phyloP scores from a whole-genome alignment of 2,113 vertebrate species.

The Syrrhaptes paradoxus region DNA sequence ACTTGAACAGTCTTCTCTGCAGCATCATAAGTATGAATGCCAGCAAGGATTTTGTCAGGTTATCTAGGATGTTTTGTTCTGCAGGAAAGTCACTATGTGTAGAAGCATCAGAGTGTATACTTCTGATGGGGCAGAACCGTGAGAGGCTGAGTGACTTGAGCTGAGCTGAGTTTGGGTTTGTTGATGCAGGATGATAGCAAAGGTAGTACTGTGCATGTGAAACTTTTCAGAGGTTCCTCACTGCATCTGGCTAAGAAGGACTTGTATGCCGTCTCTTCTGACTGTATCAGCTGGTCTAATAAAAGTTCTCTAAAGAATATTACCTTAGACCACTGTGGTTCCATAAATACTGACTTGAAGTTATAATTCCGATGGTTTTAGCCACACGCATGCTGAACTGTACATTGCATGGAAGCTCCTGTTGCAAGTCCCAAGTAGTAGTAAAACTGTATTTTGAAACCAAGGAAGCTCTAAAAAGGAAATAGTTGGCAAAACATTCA shows the following conservation, averaged over 20 bases:
- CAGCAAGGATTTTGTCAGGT: slow-evolving; percentile 8
- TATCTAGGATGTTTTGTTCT: background rate
- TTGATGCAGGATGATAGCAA: background rate
- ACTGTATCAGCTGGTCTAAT: background rate
- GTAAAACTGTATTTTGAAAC: background rate
- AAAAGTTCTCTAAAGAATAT: background rate
- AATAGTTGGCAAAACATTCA: background rate
- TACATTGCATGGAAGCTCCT: background rate
- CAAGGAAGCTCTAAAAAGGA: background rate
- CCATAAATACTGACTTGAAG: background rate
- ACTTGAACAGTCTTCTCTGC: background rate
- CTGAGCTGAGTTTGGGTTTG: background rate
- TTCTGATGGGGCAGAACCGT: background rate
- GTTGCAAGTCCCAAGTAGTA: background rate
- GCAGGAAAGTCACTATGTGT: background rate
- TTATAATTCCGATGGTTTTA: background rate
- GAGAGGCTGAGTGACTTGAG: background rate
- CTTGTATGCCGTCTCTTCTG: background rate
- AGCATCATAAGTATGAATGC: background rate
- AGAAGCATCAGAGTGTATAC: background rate
- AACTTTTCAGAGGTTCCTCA: background rate
- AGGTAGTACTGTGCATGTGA: background rate
- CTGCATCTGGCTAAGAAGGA: background rate
- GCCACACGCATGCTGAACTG: background rate
- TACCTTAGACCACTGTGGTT: background rate